Percentiles rank a stretch among this genome's conserved stretches.
These are phyloP conservation scores for Cotesia chilonis DNA, from an alignment of 1,140 invertebrate genomes.

Conservation along the genomic window DNA sequence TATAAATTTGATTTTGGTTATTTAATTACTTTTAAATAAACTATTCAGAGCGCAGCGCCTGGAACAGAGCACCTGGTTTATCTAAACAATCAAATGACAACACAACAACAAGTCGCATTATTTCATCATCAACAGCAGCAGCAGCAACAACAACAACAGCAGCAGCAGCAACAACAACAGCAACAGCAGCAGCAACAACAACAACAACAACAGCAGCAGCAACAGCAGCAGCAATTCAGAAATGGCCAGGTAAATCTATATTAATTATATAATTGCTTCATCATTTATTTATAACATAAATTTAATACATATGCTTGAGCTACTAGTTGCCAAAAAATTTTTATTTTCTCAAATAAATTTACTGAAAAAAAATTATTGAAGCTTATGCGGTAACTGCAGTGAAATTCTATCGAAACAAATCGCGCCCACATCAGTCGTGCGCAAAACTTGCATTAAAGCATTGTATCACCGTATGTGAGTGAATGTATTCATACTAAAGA, in stretches of 20 bases:
- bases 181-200: constrained; percentile 57
- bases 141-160: constrained; percentile 69
- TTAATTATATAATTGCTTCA: neutral
- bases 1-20: neutral
- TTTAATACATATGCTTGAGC: neutral
- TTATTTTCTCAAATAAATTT: no score
- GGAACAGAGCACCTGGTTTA: constrained; percentile 74
- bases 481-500: neutral
- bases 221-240: constrained; percentile 56
- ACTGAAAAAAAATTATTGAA: no score
- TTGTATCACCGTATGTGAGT: neutral
- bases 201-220: constrained; percentile 57
- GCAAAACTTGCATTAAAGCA: constrained; percentile 4
- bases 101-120: constrained; percentile 70
- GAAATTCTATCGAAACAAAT: neutral
- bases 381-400: no score
- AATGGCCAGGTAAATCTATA: constrained; percentile 61
- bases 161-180: constrained; percentile 61
- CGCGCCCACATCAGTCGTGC: neutral
- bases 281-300: constrained; percentile 11
- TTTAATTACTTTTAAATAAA: constrained; percentile 42
- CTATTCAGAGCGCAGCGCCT: constrained; percentile 69
- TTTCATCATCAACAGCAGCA: constrained; percentile 72
- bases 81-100: constrained; percentile 71
- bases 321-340: no score